Conservation (phyloP, 2,113 vertebrate species). For the rat (Rattus norvegicus) region DNA sequence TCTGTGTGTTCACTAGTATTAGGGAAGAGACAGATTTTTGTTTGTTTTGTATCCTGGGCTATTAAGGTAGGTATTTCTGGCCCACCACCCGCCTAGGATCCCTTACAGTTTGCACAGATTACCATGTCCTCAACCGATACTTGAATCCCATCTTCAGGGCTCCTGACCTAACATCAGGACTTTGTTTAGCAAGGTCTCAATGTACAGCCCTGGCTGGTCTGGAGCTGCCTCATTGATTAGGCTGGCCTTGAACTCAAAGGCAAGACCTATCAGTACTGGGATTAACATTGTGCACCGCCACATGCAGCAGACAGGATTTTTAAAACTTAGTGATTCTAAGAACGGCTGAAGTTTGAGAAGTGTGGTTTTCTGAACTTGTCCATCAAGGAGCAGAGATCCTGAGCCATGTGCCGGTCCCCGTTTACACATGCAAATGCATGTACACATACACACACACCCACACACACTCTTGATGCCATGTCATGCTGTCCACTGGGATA, state of each 20-base stretch:
- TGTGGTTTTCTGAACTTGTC: background rate
- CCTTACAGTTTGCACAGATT: background rate
- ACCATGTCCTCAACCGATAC: background rate
- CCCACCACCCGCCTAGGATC: background rate
- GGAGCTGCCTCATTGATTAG: background rate
- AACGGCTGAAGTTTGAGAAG: background rate
- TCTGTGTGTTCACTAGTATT: background rate
- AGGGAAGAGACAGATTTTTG: background rate
- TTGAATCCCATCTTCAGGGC: background rate
- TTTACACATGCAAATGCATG: too few species aligned
- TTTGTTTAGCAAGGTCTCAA: background rate
- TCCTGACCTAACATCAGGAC: background rate
- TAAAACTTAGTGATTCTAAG: background rate
- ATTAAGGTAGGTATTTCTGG: background rate
- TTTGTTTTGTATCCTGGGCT: background rate
- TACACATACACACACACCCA: background rate
- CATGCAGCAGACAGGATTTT: background rate
- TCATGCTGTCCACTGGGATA: background rate
- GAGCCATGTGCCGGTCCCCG: background rate
- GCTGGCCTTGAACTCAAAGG: background rate
- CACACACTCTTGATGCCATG: accelerated
- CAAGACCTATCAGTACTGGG: background rate
- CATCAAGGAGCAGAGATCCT: background rate
- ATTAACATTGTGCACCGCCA: background rate
- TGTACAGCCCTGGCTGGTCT: background rate